Evolutionary conservation across 2,113 vertebrate genomes (phyloP).

Genomic region (Rhombomys opimus): DNA sequence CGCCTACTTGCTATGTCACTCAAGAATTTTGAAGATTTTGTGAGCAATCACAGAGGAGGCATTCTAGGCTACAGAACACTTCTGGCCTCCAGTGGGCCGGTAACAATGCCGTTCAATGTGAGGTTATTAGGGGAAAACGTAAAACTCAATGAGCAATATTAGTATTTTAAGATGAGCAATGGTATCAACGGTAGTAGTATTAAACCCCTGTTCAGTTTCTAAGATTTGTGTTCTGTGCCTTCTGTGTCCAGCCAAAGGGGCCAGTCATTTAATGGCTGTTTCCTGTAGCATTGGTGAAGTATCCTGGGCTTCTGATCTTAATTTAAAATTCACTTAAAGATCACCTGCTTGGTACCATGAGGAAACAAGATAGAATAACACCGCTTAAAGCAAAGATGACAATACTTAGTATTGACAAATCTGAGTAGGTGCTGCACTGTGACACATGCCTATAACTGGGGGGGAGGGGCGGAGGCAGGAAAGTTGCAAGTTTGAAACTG

Average conservation of each 20-base stretch:
- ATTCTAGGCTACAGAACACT: fast-evolving
- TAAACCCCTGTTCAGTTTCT: neutral
- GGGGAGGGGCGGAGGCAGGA: neutral
- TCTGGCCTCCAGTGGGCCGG: neutral
- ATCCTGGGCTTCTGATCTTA: neutral
- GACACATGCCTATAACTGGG: neutral
- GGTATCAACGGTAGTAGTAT: fast-evolving
- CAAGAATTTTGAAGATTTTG: fast-evolving
- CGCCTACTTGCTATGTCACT: no score
- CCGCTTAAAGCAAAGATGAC: neutral
- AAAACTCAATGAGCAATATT: no score
- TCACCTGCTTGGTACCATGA: neutral
- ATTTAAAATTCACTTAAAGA: neutral
- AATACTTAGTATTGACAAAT: neutral
- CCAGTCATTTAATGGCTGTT: neutral
- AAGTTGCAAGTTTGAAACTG: neutral
- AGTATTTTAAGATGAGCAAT: neutral
- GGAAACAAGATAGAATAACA: neutral
- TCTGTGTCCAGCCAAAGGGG: neutral
- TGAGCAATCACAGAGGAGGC: neutral
- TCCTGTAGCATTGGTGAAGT: neutral
- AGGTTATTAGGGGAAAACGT: neutral
- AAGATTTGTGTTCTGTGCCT: no score
- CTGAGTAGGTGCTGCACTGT: neutral
- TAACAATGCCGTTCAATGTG: no score